Conservation (phyloP, 2,113 vertebrate species). For the Mesembrinibis cayennensis region DNA sequence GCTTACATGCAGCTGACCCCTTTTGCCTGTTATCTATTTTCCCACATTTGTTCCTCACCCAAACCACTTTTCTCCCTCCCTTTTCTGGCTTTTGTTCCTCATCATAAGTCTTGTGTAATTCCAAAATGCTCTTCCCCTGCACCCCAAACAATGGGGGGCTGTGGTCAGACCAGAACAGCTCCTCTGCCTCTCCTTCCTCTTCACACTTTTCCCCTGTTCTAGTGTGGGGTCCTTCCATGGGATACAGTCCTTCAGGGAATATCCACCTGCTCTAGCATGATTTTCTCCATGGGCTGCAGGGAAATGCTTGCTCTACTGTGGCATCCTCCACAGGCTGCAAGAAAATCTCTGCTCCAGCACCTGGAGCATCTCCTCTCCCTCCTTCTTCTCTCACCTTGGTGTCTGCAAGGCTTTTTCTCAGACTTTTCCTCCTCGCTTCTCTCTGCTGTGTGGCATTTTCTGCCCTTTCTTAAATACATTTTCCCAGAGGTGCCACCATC, state of each 20-base stretch:
- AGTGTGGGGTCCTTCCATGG: background rate
- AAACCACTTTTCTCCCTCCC: background rate
- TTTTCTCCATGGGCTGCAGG: background rate
- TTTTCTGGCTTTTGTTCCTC: background rate
- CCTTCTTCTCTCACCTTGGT: background rate
- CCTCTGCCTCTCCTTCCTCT: background rate
- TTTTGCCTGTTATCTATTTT: background rate
- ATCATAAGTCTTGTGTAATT: background rate
- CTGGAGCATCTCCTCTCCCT: background rate
- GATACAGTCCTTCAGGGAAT: background rate
- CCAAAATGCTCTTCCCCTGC: background rate
- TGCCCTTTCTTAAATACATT: background rate
- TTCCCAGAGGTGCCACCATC: background rate
- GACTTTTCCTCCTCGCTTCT: background rate
- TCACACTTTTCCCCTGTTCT: background rate
- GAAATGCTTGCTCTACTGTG: background rate
- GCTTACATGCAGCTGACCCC: background rate
- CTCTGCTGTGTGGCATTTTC: background rate
- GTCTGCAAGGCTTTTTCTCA: background rate
- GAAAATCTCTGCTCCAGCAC: background rate
- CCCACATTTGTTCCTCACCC: background rate
- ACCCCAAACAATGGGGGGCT: background rate
- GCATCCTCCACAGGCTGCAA: background rate
- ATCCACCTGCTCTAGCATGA: background rate
- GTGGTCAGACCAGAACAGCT: background rate